phyloP scores from a whole-genome alignment of 2,113 vertebrate species.

The Xiphophorus maculatus region DNA sequence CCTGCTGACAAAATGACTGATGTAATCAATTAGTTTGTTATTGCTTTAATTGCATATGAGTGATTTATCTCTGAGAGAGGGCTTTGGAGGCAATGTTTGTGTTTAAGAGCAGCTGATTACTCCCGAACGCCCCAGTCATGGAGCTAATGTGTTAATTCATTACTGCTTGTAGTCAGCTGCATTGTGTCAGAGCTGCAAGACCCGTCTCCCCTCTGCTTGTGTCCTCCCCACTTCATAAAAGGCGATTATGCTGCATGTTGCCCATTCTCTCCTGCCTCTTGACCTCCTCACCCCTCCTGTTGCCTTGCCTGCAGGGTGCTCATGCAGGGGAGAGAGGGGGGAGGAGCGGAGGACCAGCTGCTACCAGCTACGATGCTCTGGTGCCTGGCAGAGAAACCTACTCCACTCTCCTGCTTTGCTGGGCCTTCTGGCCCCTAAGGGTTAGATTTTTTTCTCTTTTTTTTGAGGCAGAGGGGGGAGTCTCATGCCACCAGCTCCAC shows the following conservation, averaged over 20 bases:
- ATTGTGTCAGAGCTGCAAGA: constrained; percentile 70
- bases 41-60: constrained; percentile 62
- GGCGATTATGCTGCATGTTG: constrained; percentile 81
- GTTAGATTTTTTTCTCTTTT: constrained; percentile 15
- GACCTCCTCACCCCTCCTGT: constrained; percentile 87
- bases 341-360: constrained; percentile 79
- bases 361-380: constrained; percentile 76
- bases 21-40: constrained; percentile 68
- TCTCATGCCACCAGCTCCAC: constrained; percentile 82
- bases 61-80: constrained; percentile 54
- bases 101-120: constrained; percentile 76
- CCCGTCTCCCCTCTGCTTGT: constrained; percentile 60
- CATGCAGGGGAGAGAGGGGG: constrained; percentile 60
- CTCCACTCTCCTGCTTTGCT: constrained; percentile 80
- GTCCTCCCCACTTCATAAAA: constrained; percentile 81
- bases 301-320: constrained; percentile 78
- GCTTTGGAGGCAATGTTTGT: constrained; percentile 41
- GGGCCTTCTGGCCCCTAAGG: constrained; percentile 82
- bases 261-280: constrained; percentile 81
- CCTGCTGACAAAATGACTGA: constrained; percentile 62
- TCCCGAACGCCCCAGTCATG: constrained; percentile 62
- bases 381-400: constrained; percentile 78
- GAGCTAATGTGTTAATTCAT: constrained; percentile 80
- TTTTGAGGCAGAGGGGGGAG: constrained; percentile 33
- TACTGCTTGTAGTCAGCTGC: constrained; percentile 71